Base-by-base conservation (phyloP, 2,113 vertebrate genomes). In the Nycticryphes semicollaris region DNA sequence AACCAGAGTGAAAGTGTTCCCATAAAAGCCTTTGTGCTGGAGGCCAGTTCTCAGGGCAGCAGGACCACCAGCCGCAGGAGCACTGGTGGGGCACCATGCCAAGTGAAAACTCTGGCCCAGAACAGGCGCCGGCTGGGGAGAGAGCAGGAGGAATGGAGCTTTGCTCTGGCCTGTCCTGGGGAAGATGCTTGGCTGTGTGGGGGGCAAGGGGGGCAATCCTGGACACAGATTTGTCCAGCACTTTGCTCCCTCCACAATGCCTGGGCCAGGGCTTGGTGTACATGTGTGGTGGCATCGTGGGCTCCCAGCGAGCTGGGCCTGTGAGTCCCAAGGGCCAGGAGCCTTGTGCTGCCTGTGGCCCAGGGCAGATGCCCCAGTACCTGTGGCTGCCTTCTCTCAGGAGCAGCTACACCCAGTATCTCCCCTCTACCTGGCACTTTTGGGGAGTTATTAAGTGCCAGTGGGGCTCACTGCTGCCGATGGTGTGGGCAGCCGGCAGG, bases 211-310 rank as follows among this genome's bases (percentile, higher is more conserved):
- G 25, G 6, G 14, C 11, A 2, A 30, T 15, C 9, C 10, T 4
- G 14, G 48, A 33, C 20, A 4, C 41, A 8, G 1, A 10, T 8
- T 27, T 18, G 21, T 69, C 30, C 15, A 7, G 25, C 3, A 0
- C 4, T 22, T 14, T 22, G 14, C 12, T 30, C 33, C 62, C 35
- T 8, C 15, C 16, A 10, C 20, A 2, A 15, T 1, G 45, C 30
- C 6, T 3, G 4, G 51, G 60, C 50, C 1, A 7, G n/a, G 43
- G 23, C n/a, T 47, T 5, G 9, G 33, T 10, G 33, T 14, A 20
- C 0, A 5, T 5, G 18, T 6, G 5, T 0, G 19, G 57, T 12
- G 68, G 57, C 21, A 10, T 16, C 4, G 5, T 25, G 2, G 12
- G 68, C 31, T 25, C 37, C 41, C 23, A 6, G 43, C 2, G 8